Conservation (phyloP, 2,113 vertebrate genomes). For the Mirounga angustirostris region DNA sequence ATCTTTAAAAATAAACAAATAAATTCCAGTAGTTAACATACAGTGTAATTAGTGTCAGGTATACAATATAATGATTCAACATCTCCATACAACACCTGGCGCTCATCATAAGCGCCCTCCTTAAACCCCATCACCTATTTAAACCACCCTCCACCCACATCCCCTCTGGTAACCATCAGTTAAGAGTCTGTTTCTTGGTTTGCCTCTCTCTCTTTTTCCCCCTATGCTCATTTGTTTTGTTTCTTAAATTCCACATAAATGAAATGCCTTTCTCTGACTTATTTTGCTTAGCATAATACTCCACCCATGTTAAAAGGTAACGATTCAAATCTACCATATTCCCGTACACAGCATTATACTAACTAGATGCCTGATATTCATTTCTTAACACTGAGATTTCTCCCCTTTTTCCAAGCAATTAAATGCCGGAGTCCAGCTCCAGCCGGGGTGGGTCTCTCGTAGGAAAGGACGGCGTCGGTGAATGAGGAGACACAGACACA, state of each 20-base stretch:
- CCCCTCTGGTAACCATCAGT: neutral
- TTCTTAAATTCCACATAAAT: neutral
- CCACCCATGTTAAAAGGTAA: neutral
- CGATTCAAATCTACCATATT: neutral
- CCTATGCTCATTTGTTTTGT: neutral
- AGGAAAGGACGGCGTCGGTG: no score
- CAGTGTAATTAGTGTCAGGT: neutral
- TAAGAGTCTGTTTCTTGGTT: neutral
- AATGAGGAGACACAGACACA: no score
- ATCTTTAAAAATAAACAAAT: no score
- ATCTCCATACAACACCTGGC: neutral
- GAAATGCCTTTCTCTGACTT: neutral
- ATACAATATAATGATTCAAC: neutral
- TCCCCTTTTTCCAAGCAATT: conserved; percentile 11
- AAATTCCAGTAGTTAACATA: neutral
- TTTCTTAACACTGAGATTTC: neutral
- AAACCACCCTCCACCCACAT: neutral
- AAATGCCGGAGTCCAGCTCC: neutral
- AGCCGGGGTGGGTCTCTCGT: no score
- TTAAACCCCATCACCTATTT: neutral
- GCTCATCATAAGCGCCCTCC: neutral
- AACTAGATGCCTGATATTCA: neutral
- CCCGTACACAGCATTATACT: neutral
- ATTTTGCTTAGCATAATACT: neutral
- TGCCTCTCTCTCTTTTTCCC: neutral